Evolutionary conservation across 2,113 vertebrate genomes (phyloP).

Genomic region (Oryzias curvinotus): DNA sequence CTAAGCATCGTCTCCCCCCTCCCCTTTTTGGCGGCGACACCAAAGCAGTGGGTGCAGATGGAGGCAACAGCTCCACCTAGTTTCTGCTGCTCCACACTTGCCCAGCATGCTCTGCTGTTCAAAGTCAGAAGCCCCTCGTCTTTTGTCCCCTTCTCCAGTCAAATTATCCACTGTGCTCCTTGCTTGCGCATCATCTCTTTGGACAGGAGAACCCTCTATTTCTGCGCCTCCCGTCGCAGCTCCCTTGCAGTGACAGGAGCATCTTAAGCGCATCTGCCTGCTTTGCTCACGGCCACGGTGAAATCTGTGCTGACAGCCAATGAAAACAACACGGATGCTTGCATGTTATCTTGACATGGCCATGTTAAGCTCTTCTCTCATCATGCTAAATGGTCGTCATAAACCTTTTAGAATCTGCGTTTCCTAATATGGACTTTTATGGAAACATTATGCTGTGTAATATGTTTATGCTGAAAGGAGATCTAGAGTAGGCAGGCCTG

Average conservation of each 20-base stretch:
- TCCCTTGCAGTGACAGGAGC: slow-evolving; percentile 69
- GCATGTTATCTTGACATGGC: slow-evolving; percentile 83
- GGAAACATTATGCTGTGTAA: slow-evolving; percentile 74
- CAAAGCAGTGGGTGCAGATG: slow-evolving; percentile 46
- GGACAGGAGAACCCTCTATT: slow-evolving; percentile 73
- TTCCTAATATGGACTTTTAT: slow-evolving; percentile 76
- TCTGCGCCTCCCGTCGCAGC: slow-evolving; percentile 57
- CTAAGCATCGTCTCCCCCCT: slow-evolving; percentile 53
- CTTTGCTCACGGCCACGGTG: slow-evolving; percentile 72
- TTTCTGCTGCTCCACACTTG: slow-evolving; percentile 46
- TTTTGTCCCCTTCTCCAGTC: slow-evolving; percentile 66
- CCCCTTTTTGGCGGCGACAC: slow-evolving; percentile 33
- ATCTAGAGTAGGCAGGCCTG: slow-evolving; percentile 53
- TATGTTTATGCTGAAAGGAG: slow-evolving; percentile 68
- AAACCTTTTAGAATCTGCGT: slow-evolving; percentile 78
- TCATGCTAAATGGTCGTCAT: slow-evolving; percentile 80
- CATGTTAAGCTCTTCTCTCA: slow-evolving; percentile 78
- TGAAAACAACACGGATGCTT: slow-evolving; percentile 81
- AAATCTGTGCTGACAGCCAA: slow-evolving; percentile 83
- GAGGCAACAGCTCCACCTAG: slow-evolving; percentile 73
- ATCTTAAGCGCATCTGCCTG: slow-evolving; percentile 71
- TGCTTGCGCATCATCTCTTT: slow-evolving; percentile 69
- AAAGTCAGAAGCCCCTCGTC: slow-evolving; percentile 58
- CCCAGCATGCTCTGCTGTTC: slow-evolving; percentile 26
- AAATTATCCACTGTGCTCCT: slow-evolving; percentile 65